A percentile compares a stretch with the other conserved stretches of the same genome.
These are phyloP conservation scores for Phainopepla nitens DNA, from an alignment of 2,113 vertebrate species.

Conservation along the genomic window DNA sequence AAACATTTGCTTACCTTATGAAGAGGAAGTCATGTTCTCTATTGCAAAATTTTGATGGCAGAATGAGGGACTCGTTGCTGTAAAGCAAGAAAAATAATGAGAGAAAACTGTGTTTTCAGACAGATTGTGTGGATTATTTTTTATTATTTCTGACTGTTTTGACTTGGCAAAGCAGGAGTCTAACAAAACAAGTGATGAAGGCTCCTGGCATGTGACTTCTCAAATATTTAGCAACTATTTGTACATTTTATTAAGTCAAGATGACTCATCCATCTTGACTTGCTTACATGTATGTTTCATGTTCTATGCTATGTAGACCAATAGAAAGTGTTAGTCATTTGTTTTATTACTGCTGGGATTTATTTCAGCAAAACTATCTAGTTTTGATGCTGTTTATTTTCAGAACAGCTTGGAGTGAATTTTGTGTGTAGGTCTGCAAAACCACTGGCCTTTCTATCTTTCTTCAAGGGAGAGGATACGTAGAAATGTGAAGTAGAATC, in stretches of 20 bases:
- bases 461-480: background rate
- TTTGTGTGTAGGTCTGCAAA: conserved; percentile 23
- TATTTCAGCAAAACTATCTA: conserved; percentile 7
- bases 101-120: conserved; percentile 29
- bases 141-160: conserved; percentile 54
- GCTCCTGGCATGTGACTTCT: conserved; percentile 48
- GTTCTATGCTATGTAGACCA: background rate
- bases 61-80: background rate
- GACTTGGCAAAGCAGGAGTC: conserved; percentile 48
- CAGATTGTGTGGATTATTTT: conserved; percentile 40
- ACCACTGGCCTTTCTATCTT: background rate
- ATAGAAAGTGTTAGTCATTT: conserved; percentile 48
- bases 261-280: conserved; percentile 52
- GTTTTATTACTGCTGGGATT: background rate
- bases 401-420: background rate
- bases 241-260: conserved; percentile 53
- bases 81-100: conserved; percentile 14
- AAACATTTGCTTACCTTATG: conserved; percentile 65
- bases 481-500: background rate
- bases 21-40: conserved; percentile 21
- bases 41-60: conserved; percentile 11
- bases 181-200: conserved; percentile 60
- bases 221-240: conserved; percentile 51
- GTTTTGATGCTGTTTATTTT: conserved; percentile 30
- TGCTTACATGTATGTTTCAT: conserved; percentile 39